These are phyloP conservation scores for Microchrysa polita DNA, from an alignment of 2,888 invertebrate genomes.

Conservation along the genomic window DNA sequence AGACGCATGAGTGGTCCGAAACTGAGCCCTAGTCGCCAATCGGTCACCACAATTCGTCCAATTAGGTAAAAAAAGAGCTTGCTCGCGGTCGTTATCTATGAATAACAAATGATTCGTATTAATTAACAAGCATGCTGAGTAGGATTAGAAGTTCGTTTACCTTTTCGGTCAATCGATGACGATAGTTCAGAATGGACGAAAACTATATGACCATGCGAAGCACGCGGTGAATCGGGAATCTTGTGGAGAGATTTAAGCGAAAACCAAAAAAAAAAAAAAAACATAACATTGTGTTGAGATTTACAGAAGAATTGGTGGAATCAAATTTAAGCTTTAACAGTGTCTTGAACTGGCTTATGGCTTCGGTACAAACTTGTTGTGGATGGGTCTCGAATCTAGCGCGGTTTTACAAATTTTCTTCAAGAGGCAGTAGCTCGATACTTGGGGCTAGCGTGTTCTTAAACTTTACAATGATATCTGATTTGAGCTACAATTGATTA, in stretches of 20 bases:
- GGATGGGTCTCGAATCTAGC: background rate
- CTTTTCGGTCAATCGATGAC: constrained; percentile 8
- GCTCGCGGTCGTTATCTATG: constrained; percentile 18
- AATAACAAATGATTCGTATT: constrained; percentile 41
- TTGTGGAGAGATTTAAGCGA: no score
- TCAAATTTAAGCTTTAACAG: background rate
- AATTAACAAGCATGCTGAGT: constrained; percentile 36
- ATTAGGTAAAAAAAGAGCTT: constrained; percentile 14
- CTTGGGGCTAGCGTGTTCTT: no score
- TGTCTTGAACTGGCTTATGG: background rate
- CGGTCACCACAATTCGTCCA: constrained; percentile 23
- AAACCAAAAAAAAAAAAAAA: background rate
- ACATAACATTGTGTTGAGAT: no score
- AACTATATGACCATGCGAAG: background rate
- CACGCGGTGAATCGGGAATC: background rate
- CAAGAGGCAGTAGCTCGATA: no score
- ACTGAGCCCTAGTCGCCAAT: background rate
- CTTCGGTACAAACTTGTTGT: background rate
- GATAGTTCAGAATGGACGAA: constrained; percentile 1
- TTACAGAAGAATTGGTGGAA: constrained; percentile 3
- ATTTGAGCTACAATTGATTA: no score
- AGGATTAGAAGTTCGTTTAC: constrained; percentile 41
- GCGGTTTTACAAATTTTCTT: no score
- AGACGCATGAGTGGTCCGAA: constrained; percentile 19
- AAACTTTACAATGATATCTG: no score